Evolutionary conservation across 2,888 invertebrate genomes (phyloP).

Genomic region (Conomelus anceps): DNA sequence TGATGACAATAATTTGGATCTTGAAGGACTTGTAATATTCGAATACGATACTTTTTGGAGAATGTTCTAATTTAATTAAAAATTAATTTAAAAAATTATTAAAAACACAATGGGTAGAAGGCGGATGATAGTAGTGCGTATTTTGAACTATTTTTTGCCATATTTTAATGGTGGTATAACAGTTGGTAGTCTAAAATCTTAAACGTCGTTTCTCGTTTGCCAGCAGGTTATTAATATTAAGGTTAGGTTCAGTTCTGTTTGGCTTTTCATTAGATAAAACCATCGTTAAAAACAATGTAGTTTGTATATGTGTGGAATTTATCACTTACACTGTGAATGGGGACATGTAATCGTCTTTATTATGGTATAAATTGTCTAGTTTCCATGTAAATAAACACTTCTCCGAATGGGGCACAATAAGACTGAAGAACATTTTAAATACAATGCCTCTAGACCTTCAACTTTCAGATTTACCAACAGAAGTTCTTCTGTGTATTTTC

Average conservation of each 20-base stretch:
- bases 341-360: too few species aligned
- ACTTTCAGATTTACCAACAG: conserved; percentile 18
- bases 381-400: not conserved
- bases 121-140: too few species aligned
- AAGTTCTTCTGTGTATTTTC: conserved; percentile 20
- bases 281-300: not conserved
- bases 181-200: too few species aligned
- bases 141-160: too few species aligned
- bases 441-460: not conserved
- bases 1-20: too few species aligned
- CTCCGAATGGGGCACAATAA: not conserved
- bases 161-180: too few species aligned
- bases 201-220: not conserved
- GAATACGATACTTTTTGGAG: too few species aligned
- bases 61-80: too few species aligned
- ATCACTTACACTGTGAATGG: not conserved
- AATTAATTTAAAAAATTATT: too few species aligned
- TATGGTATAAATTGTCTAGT: not conserved
- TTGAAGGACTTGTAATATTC: too few species aligned
- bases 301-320: not conserved
- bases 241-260: not conserved
- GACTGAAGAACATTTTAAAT: not conserved
- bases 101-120: too few species aligned
- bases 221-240: not conserved
- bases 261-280: not conserved